Conservation (phyloP, 2,113 vertebrate genomes). For the Lampris incognitus region DNA sequence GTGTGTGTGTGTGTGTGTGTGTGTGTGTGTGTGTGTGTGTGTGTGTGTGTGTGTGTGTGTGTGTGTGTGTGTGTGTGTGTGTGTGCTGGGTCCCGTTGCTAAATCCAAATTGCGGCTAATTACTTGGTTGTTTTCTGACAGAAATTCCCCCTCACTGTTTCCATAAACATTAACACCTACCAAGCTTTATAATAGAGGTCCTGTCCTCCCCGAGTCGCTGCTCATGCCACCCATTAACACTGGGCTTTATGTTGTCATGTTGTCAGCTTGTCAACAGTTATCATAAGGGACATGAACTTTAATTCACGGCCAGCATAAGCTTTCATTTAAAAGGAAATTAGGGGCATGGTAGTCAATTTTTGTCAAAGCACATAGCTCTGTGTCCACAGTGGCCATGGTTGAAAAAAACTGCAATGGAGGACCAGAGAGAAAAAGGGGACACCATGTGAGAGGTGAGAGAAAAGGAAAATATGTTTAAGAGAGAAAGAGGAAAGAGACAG, state of each 20-base stretch:
- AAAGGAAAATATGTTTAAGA: constrained; percentile 3
- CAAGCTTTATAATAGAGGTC: constrained; percentile 78
- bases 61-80: constrained; percentile 15
- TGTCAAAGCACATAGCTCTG: constrained; percentile 53
- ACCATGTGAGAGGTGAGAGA: constrained; percentile 4
- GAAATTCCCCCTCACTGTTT: constrained; percentile 80
- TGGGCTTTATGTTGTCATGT: constrained; percentile 76
- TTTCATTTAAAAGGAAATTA: constrained; percentile 83
- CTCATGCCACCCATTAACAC: constrained; percentile 78
- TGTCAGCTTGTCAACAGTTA: constrained; percentile 85
- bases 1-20: constrained; percentile 14
- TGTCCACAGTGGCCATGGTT: not conserved
- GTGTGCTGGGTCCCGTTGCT: constrained; percentile 66
- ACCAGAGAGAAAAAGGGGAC: constrained; percentile 39
- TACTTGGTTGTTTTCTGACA: constrained; percentile 77
- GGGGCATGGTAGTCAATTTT: constrained; percentile 78
- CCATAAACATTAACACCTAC: constrained; percentile 88
- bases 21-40: constrained; percentile 14
- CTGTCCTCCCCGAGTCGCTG: constrained; percentile 79
- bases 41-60: constrained; percentile 21
- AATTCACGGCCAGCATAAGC: constrained; percentile 81
- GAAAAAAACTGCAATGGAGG: not conserved
- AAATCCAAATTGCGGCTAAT: constrained; percentile 88
- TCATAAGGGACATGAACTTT: constrained; percentile 81
- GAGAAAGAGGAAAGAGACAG: not conserved